Percentiles rank a stretch among this genome's conserved stretches.
Conservation (phyloP, 1,140 invertebrate species). For the Drosophila novamexicana region DNA sequence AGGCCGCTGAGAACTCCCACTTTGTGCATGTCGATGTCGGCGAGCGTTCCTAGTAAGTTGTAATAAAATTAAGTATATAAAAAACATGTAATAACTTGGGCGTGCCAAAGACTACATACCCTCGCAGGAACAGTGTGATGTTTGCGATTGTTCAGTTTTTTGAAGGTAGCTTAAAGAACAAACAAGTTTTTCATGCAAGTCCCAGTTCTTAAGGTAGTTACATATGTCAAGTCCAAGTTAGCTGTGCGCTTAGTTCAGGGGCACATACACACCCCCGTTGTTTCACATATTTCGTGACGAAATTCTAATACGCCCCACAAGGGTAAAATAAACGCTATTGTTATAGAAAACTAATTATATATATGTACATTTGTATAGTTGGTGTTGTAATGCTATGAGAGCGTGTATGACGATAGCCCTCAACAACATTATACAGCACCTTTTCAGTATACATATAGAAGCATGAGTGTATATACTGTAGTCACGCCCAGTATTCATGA, state of each 20-base stretch:
- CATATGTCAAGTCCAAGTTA: neutral
- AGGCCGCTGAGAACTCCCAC: slow-evolving; percentile 86
- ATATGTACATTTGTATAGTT: neutral
- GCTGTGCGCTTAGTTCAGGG: no score
- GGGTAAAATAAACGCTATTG: neutral
- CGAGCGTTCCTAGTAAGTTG: slow-evolving; percentile 85
- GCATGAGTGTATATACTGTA: neutral
- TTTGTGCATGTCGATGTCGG: slow-evolving; percentile 90
- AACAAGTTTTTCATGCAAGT: no score
- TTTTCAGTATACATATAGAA: neutral
- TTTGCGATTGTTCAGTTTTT: no score
- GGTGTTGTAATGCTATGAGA: neutral
- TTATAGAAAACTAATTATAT: neutral
- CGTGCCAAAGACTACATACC: neutral
- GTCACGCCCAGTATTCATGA: slow-evolving; percentile 35
- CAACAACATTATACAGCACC: neutral
- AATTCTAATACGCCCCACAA: neutral
- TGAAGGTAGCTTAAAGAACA: no score
- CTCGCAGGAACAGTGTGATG: neutral
- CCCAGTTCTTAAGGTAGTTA: no score
- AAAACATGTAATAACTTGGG: neutral
- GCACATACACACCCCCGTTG: no score
- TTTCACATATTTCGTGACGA: neutral
- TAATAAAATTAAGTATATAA: slow-evolving; percentile 3
- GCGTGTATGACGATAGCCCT: neutral